A percentile compares a stretch with the other conserved stretches of the same genome.
Evolutionary conservation across 2,113 vertebrate species (phyloP).

Genomic region (Xyliphius kryptos): DNA sequence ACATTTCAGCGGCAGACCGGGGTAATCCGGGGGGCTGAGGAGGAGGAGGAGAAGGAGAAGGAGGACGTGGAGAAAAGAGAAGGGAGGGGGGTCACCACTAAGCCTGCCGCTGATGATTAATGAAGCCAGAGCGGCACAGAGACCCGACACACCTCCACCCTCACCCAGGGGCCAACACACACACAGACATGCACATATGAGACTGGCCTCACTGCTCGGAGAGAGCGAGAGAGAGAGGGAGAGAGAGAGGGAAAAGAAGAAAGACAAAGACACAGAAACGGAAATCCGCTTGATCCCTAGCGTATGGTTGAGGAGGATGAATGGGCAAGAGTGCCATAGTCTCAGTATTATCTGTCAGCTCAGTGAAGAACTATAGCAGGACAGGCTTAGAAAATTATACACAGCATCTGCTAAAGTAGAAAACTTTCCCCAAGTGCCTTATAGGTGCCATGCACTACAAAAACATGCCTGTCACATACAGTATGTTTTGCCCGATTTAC

Average conservation of each 20-base stretch:
- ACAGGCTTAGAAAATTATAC: not conserved
- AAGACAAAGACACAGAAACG: conserved; percentile 49
- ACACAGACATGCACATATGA: conserved; percentile 73
- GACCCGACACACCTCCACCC: conserved; percentile 96
- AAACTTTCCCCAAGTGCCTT: conserved; percentile 1
- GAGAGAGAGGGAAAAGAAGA: conserved; percentile 35
- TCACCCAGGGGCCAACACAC: conserved; percentile 79
- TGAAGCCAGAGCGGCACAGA: conserved; percentile 92
- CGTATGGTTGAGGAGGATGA: conserved; percentile 5
- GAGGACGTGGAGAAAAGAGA: conserved; percentile 76
- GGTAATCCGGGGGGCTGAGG: conserved; percentile 99
- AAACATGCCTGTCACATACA: no score
- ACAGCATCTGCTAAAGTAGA: not conserved
- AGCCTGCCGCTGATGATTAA: conserved; percentile 98
- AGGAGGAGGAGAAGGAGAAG: conserved; percentile 92
- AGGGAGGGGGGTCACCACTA: conserved; percentile 84
- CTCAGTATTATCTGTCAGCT: conserved; percentile 21
- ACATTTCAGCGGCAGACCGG: conserved; percentile 98
- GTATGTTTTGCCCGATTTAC: no score
- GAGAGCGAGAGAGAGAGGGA: conserved; percentile 56
- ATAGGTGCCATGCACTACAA: not conserved
- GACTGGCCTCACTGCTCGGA: conserved; percentile 71
- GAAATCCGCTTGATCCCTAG: conserved; percentile 28
- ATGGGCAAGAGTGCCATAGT: not conserved
- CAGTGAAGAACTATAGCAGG: conserved; percentile 10